Percentiles rank a stretch among this genome's conserved stretches.
Evolutionary conservation across 2,888 invertebrate genomes (phyloP).

Genomic region (Germaria angustata): DNA sequence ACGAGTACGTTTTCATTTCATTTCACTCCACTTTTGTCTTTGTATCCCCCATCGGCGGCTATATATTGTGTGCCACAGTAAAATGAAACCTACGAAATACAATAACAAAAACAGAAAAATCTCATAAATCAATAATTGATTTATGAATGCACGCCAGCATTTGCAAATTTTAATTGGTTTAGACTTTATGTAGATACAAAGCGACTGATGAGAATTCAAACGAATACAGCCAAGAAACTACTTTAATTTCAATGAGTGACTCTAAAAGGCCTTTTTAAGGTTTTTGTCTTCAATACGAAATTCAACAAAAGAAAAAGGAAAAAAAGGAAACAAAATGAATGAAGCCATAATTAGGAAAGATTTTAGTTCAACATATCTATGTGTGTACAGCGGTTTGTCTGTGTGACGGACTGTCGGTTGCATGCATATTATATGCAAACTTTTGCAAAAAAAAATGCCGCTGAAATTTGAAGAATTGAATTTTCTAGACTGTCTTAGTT

Average conservation of each 20-base stretch:
- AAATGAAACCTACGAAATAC: conserved; percentile 45
- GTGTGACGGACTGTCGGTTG: conserved; percentile 15
- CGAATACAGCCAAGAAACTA: conserved; percentile 21
- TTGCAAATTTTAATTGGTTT: conserved; percentile 68
- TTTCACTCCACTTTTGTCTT: conserved; percentile 33
- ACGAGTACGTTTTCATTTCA: conserved; percentile 31
- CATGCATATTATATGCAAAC: conserved; percentile 47
- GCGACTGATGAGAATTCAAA: conserved; percentile 38
- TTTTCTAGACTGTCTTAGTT: conserved; percentile 24
- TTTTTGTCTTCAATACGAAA: conserved; percentile 16
- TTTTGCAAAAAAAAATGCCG: neutral
- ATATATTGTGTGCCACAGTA: conserved; percentile 26
- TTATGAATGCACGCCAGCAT: conserved; percentile 70
- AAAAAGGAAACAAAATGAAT: neutral
- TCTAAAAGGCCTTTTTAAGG: conserved; percentile 29
- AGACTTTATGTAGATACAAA: conserved; percentile 64
- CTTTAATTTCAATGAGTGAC: conserved; percentile 51
- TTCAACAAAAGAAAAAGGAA: no score
- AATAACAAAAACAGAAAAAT: conserved; percentile 52
- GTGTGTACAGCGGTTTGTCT: neutral
- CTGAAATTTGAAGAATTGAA: conserved; percentile 7
- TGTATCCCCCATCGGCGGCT: neutral
- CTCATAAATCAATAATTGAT: conserved; percentile 72
- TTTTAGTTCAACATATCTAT: conserved; percentile 34
- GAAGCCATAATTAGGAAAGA: conserved; percentile 63